Evolutionary conservation across 2,888 invertebrate species (phyloP).

Genomic region (Spisula subtruncata): DNA sequence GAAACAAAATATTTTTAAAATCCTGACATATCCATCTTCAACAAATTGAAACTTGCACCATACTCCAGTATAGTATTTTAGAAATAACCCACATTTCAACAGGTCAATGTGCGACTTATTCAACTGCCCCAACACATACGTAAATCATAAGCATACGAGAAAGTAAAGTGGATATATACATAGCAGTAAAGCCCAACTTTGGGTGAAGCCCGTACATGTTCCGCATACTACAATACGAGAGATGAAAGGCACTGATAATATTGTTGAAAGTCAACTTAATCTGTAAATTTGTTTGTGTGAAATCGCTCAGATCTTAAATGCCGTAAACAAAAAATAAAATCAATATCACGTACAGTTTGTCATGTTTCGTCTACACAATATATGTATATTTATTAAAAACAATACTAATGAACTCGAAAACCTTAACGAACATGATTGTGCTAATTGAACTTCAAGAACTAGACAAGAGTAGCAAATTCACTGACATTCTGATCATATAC

Average conservation of each 20-base stretch:
- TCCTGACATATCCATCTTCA: too few species aligned
- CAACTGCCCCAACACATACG: neutral
- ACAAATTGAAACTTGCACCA: too few species aligned
- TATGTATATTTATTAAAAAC: too few species aligned
- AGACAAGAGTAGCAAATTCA: too few species aligned
- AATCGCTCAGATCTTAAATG: neutral
- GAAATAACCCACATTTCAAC: too few species aligned
- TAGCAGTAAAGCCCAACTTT: neutral
- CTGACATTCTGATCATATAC: too few species aligned
- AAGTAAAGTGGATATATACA: neutral
- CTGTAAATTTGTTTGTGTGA: slow-evolving; percentile 1
- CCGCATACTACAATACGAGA: neutral
- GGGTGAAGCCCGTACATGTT: neutral
- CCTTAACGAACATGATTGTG: too few species aligned
- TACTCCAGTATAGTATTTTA: too few species aligned
- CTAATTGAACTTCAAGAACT: too few species aligned
- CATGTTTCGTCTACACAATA: neutral
- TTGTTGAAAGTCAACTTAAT: neutral
- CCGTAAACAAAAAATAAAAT: neutral
- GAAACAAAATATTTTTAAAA: too few species aligned
- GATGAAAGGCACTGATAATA: slow-evolving; percentile 10
- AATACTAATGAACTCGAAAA: too few species aligned
- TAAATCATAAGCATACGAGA: neutral
- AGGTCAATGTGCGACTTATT: too few species aligned
- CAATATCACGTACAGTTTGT: neutral